Evolutionary conservation across 2,888 invertebrate genomes (phyloP), one percentile per base, ranked within the genome.

Genomic region (Cataglyphis altisquamis): DNA sequence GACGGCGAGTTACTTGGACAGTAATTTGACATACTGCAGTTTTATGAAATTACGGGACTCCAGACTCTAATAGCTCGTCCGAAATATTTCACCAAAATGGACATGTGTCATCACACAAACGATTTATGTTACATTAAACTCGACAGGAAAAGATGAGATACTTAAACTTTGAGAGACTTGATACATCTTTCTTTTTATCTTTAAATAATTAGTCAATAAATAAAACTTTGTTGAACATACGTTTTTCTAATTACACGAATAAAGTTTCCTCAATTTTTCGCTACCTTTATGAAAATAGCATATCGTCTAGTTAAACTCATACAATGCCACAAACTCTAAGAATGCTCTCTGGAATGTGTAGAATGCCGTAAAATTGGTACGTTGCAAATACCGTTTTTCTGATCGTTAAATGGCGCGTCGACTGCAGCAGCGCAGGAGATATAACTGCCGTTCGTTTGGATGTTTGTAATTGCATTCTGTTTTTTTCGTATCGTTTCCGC

Each of bases 1-100:
- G 70, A 78, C 78, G 29, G 72, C 70, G 70, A 78, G 77, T 78
- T 68, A 68, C 57, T 52, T 9, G 68, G 77, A 78, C 77, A 68
- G 77, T 78, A 68, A 68, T 78, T 78, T 68, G 70, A 78, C 77
- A 21, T 68, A 78, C 77, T 68, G 77, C 77, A 78, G 77, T 78
- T 78, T 78, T 78, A 78, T 60, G 41, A 21, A 68, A 68, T 78
- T 68, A 68, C 68, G 75, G 8, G n/a, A 55, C 68, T 57, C 29
- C 12, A 67, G 52, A 55, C 75, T 75, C 25, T 18, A 74, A 39
- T 55, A 66, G 29, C 32, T 78, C 41, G 29, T 29, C 57, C 77
- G 55, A 77, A 67, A 57, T 77, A 41, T 57, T 55, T 68, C 77
- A 68, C n/a, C 39, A 55, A 57, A 77, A 67, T 67, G 29, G 77